Base-by-base conservation (phyloP, 35 echinoderm and acorn worm species). In the Diadema setosum region DNA sequence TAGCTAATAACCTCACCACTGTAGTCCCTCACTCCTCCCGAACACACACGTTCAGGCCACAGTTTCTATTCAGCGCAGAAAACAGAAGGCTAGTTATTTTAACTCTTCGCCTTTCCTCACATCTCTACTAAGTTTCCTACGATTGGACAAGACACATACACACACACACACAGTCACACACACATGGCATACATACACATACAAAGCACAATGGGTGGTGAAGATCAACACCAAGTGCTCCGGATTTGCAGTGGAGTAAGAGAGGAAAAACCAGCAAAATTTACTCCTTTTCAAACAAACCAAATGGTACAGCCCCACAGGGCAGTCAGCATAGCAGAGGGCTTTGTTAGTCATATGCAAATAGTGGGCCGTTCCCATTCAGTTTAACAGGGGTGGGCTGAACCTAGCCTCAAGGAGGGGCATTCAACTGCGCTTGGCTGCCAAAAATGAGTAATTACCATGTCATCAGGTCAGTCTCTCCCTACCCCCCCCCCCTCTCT, bases 281-380 rank as follows among this genome's bases (percentile, higher is more conserved):
- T 67, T 67, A 67, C 63, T 67, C 63, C 63, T 67, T 12, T 33
- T 27, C 63, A 67, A 67, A 67, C 63, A 67, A 67, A 31, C 29
- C 27, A 32, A 63, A 67, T 67, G 63, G 63, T 67, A 67, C 27
- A 67, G 37, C 63, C 63, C 63, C 63, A 67, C 63, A 67, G 63
- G 63, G 63, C 63, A 67, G 37, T 67, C 63, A n/a, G n/a, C n/a
- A n/a, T 32, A 67, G 63, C 27, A 34, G 63, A 67, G 37, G 37
- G 27, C 7, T 34, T 33, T 67, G 8, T 33, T 67, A 34, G 63
- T 67, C 63, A 3, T 34, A 67, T 67, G 63, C 63, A 67, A 67
- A 67, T 67, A 67, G 63, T n/a, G n/a, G 63, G 63, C 63, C 30
- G 63, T 34, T 67, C 63, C 63, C 63, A 67, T 67, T 67, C 63